Conservation (phyloP, 2,113 vertebrate genomes). For the Ranitomeya imitator region DNA sequence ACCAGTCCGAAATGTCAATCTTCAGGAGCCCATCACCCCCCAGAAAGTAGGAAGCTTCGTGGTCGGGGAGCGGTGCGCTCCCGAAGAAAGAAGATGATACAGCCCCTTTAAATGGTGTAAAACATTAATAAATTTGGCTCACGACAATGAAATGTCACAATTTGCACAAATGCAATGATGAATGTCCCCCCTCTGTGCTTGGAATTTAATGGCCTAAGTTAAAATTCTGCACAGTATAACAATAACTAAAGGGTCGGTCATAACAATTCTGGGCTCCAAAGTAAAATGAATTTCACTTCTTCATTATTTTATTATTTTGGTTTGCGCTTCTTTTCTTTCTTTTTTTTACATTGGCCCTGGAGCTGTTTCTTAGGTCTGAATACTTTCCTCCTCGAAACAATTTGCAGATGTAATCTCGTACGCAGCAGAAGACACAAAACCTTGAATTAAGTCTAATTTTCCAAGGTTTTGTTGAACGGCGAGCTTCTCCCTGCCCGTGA, state of each 20-base stretch:
- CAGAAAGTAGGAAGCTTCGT: too few relatives aligned
- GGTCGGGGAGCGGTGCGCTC: too few relatives aligned
- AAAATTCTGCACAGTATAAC: background rate
- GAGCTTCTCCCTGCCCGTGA: background rate
- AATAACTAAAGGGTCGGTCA: background rate
- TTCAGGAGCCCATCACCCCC: too few relatives aligned
- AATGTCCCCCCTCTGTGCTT: background rate
- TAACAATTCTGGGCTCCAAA: background rate
- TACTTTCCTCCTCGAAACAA: background rate
- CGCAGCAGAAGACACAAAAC: constrained; percentile 23
- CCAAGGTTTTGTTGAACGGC: constrained; percentile 1
- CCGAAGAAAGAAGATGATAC: too few relatives aligned
- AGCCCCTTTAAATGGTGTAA: too few relatives aligned
- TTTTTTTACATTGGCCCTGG: background rate
- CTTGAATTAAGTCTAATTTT: constrained; percentile 55
- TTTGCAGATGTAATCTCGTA: constrained; percentile 34
- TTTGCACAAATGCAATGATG: too few relatives aligned
- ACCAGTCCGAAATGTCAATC: too few relatives aligned
- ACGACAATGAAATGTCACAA: too few relatives aligned
- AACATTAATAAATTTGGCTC: too few relatives aligned
- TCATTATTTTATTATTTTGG: background rate
- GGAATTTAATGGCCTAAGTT: too few relatives aligned
- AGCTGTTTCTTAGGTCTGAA: background rate
- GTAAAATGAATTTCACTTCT: background rate
- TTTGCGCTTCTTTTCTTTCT: background rate